Conservation (phyloP, 1,140 invertebrate species). For the Physella acuta region DNA sequence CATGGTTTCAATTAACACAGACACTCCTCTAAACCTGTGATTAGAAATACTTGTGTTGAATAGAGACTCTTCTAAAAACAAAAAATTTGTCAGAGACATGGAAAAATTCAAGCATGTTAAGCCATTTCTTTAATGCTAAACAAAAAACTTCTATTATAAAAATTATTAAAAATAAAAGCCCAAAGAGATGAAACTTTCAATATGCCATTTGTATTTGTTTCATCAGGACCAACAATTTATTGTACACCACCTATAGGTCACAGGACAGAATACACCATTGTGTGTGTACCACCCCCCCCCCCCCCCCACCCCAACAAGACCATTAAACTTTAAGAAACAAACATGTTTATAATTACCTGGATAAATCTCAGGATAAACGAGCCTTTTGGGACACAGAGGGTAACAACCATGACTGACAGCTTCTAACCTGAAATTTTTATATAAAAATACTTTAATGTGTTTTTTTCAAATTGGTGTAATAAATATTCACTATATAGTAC, state of each 20-base stretch:
- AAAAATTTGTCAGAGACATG: background rate
- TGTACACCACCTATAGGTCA: too few species aligned
- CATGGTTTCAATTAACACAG: too few species aligned
- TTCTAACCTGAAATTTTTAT: constrained; percentile 55
- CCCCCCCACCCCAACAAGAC: background rate
- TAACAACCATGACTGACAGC: constrained; percentile 70
- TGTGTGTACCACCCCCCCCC: background rate
- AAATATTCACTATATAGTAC: background rate
- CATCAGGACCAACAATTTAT: too few species aligned
- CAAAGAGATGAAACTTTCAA: background rate
- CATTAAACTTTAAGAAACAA: background rate
- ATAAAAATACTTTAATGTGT: background rate
- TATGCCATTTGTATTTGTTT: too few species aligned
- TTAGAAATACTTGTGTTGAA: background rate
- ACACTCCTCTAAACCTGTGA: too few species aligned
- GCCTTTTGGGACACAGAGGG: constrained; percentile 70
- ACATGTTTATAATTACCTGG: constrained; percentile 54
- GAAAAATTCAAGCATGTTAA: background rate
- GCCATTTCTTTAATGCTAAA: background rate
- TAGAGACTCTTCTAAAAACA: background rate
- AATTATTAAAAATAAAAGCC: background rate
- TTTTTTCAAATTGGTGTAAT: background rate
- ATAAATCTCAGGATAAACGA: constrained; percentile 78
- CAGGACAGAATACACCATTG: too few species aligned
- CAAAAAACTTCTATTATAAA: background rate